Conservation (phyloP, 2,888 invertebrate species). For the Tubulanus polymorphus region DNA sequence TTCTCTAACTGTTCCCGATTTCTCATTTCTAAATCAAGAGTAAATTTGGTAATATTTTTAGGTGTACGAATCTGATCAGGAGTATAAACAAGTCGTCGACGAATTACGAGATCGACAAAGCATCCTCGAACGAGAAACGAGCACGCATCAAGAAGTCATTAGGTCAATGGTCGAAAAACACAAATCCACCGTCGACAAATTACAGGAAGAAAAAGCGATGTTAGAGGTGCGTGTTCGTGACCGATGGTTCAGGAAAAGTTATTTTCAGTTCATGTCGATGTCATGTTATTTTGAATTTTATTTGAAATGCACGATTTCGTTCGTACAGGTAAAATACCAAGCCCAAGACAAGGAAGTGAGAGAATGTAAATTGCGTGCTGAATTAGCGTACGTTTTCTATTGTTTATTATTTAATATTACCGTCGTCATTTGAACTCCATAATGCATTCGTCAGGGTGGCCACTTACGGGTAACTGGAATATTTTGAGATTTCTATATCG, state of each 20-base stretch:
- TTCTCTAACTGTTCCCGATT: too few relatives aligned
- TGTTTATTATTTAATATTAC: not conserved
- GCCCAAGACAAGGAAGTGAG: slow-evolving; percentile 43
- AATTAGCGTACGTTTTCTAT: slow-evolving; percentile 35
- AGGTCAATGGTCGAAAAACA: slow-evolving; percentile 34
- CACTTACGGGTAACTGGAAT: too few relatives aligned
- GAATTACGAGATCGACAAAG: slow-evolving; percentile 32
- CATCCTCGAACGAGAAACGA: slow-evolving; percentile 35
- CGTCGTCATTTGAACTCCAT: too few relatives aligned
- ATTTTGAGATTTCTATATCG: too few relatives aligned
- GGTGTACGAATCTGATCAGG: slow-evolving; percentile 37
- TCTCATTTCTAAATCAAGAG: too few relatives aligned
- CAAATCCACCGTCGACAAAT: slow-evolving; percentile 39
- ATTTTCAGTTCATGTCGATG: not conserved
- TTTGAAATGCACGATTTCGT: not conserved
- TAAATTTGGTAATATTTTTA: too few relatives aligned
- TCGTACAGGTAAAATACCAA: slow-evolving; percentile 43
- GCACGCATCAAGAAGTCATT: slow-evolving; percentile 42
- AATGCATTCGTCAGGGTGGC: too few relatives aligned
- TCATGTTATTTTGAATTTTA: too few relatives aligned
- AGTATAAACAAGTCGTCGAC: slow-evolving; percentile 26
- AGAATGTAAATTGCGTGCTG: slow-evolving; percentile 38
- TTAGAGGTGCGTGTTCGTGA: slow-evolving; percentile 46
- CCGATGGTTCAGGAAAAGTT: not conserved
- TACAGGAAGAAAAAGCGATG: slow-evolving; percentile 52